Conservation (phyloP, 2,888 invertebrate genomes). For the Scaeva pyrastri region DNA sequence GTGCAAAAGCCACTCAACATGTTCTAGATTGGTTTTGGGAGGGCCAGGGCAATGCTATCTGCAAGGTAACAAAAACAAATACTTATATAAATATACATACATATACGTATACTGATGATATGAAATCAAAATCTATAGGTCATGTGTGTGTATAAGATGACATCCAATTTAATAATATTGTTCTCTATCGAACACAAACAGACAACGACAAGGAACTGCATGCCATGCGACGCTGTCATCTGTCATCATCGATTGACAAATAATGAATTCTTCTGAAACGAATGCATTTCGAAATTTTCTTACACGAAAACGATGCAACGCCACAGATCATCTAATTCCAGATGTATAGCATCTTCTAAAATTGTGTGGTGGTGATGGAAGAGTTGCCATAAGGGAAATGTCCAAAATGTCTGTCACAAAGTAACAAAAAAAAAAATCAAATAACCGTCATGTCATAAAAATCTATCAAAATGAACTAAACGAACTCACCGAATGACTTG, state of each 20-base stretch:
- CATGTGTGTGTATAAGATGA: neutral
- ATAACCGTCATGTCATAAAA: no score
- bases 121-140: neutral
- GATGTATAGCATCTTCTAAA: neutral
- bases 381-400: neutral
- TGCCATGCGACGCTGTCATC: neutral
- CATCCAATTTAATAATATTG: neutral
- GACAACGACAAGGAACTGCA: no score
- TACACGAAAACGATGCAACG: neutral
- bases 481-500: no score
- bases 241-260: slow-evolving; percentile 17
- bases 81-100: neutral
- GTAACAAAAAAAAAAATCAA: neutral
- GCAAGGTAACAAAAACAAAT: slow-evolving; percentile 31
- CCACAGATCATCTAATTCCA: slow-evolving; percentile 2
- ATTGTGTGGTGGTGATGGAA: neutral
- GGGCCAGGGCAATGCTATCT: slow-evolving; percentile 8
- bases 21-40: neutral
- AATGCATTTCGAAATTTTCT: neutral
- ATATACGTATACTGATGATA: neutral
- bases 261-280: slow-evolving; percentile 16
- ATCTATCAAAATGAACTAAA: neutral
- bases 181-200: neutral
- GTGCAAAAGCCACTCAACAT: slow-evolving; percentile 53
- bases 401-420: neutral